Base-by-base conservation (phyloP, 2,888 invertebrate species). In the Dynastes tityus region DNA sequence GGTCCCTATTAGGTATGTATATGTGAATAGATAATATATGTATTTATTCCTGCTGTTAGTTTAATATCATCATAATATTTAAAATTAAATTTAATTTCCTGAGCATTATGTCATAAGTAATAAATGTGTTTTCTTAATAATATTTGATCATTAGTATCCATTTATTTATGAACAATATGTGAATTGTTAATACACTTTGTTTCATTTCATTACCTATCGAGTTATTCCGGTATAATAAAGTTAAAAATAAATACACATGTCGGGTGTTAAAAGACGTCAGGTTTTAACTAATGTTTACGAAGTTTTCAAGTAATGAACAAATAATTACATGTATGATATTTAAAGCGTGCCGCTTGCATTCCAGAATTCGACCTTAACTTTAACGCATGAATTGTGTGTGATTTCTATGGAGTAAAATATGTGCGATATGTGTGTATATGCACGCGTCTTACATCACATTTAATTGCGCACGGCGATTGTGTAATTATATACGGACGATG, bases 331-430 rank as follows among this genome's bases (percentile, higher is more conserved):
- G 13, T 27, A 45, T 74, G 73, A 49, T 74, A 74, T 74, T 74
- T 74, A 61, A 74, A 74, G 73, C 73, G 61, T 74, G 73, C 73
- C 58, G 61, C 49, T 74, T 74, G 73, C 61, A 74, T 74, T 74
- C 73, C 73, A 74, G 73, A 74, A 74, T 74, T 74, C 73, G 73
- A 74, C 73, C 73, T 74, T 74, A 74, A 74, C 73, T 74, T 63
- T 13, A 74, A 74, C 61, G 61, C 45, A 74, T 74, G 61, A 74
- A 74, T 74, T 73, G 73, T 74, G 73, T 74, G 73, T 49, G 73
- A 74, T 74, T 74, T 74, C 73, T 63, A 74, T 49, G 32, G 73
- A 74, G 37, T 49, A 45, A 74, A 74, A 49, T 61, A 61, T 63
- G 73, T 49, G 45, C 61, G 61, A 61, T 61, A 74, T 74, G 45